phyloP scores from a whole-genome alignment of 64 coral and sea anemone genomes.

The Stichodactyla mertensii region DNA sequence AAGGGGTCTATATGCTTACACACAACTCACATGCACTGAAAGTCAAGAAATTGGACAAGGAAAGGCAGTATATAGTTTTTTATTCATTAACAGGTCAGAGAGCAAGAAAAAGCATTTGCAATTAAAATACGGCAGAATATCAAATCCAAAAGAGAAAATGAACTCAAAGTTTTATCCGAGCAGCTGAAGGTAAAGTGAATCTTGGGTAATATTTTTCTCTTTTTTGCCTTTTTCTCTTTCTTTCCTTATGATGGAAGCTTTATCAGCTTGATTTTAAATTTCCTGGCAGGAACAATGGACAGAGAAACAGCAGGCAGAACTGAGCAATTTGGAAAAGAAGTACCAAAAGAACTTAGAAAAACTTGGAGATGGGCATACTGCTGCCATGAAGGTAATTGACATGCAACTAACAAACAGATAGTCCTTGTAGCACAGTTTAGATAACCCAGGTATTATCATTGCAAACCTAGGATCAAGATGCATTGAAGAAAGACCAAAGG shows the following conservation, averaged over 20 bases:
- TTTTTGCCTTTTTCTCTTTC: too few species aligned
- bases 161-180: slow-evolving; percentile 17
- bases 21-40: too few species aligned
- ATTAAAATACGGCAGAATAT: slow-evolving; percentile 32
- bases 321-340: slow-evolving; percentile 33
- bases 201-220: background rate
- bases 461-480: slow-evolving; percentile 19
- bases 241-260: too few species aligned
- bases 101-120: slow-evolving; percentile 65
- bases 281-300: slow-evolving; percentile 38
- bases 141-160: slow-evolving; percentile 39
- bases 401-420: background rate
- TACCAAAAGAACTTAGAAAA: slow-evolving; percentile 40
- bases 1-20: too few species aligned
- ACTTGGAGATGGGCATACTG: slow-evolving; percentile 33
- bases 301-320: slow-evolving; percentile 11
- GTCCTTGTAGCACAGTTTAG: too few species aligned
- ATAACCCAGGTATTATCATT: background rate
- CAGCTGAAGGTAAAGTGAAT: slow-evolving; percentile 39
- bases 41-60: too few species aligned
- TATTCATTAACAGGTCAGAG: slow-evolving; percentile 35
- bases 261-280: too few species aligned
- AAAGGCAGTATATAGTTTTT: background rate
- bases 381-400: slow-evolving; percentile 29
- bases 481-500: background rate